Percentiles rank a stretch among this genome's conserved stretches.
Evolutionary conservation across 1,140 invertebrate species (phyloP).

Genomic region (Aphelenchoides fujianensis): DNA sequence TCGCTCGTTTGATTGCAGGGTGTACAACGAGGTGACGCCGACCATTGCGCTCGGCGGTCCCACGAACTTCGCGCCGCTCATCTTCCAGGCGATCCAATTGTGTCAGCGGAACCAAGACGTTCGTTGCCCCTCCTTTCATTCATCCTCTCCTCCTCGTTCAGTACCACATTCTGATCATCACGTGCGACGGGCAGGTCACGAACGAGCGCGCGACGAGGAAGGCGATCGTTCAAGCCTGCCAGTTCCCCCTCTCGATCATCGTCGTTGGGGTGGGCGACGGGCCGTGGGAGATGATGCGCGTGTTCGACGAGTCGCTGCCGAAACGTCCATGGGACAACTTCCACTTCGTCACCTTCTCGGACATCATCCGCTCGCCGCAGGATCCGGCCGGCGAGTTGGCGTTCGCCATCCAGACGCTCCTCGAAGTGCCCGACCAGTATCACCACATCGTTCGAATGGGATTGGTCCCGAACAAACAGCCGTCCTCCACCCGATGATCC

Average conservation of each 20-base stretch:
- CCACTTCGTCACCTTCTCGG: slow-evolving; percentile 68
- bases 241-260: slow-evolving; percentile 67
- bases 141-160: slow-evolving; percentile 44
- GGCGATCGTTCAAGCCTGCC: slow-evolving; percentile 67
- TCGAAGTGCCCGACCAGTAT: slow-evolving; percentile 42
- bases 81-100: slow-evolving; percentile 65
- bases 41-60: slow-evolving; percentile 63
- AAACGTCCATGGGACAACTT: slow-evolving; percentile 68
- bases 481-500: background rate
- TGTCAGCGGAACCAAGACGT: slow-evolving; percentile 61
- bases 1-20: slow-evolving; percentile 39
- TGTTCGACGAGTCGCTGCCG: slow-evolving; percentile 67
- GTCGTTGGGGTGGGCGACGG: slow-evolving; percentile 68
- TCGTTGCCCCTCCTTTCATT: slow-evolving; percentile 24
- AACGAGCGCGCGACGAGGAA: slow-evolving; percentile 64
- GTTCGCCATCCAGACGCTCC: slow-evolving; percentile 58
- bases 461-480: slow-evolving; percentile 2
- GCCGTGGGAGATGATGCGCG: slow-evolving; percentile 67
- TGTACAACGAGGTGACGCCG: slow-evolving; percentile 60
- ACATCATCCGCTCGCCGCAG: slow-evolving; percentile 43
- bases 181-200: slow-evolving; percentile 67
- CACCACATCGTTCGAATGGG: slow-evolving; percentile 16
- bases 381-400: slow-evolving; percentile 50
- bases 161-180: slow-evolving; percentile 67
- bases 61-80: slow-evolving; percentile 67